phyloP scores from a whole-genome alignment of 2,113 vertebrate genomes.

The Pollachius pollachius region DNA sequence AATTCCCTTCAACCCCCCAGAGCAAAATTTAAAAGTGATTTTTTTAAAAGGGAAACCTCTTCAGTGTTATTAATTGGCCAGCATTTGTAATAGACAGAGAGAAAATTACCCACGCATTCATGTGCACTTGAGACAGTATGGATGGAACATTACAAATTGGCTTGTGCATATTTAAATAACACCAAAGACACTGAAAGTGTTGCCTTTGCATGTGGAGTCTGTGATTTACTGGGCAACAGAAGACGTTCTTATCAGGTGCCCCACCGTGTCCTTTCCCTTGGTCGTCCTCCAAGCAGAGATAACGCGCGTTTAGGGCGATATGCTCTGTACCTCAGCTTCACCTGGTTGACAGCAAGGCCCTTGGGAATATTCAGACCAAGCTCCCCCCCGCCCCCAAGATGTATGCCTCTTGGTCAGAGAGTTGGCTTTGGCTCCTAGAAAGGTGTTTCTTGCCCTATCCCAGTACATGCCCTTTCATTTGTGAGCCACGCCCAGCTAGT shows the following conservation, averaged over 20 bases:
- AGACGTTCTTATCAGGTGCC: too few species aligned
- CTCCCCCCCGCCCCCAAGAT: conserved; percentile 21
- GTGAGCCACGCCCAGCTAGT: conserved; percentile 56
- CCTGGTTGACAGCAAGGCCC: too few species aligned
- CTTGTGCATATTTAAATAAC: too few species aligned
- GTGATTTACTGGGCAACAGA: too few species aligned
- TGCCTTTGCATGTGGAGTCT: too few species aligned
- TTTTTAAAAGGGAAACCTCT: conserved; percentile 20
- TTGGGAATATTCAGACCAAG: too few species aligned
- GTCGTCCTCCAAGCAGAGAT: too few species aligned
- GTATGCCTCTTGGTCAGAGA: conserved; percentile 64
- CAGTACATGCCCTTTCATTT: conserved; percentile 64
- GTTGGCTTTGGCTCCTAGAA: conserved; percentile 51
- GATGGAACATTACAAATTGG: too few species aligned
- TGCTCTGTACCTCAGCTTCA: too few species aligned
- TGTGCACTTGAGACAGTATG: not conserved
- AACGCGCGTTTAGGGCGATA: too few species aligned
- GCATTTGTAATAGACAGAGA: not conserved
- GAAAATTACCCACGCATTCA: not conserved
- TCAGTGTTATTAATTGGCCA: conserved; percentile 40
- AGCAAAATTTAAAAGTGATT: conserved; percentile 32
- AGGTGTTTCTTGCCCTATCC: conserved; percentile 65
- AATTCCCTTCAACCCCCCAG: conserved; percentile 53
- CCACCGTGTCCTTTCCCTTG: too few species aligned
- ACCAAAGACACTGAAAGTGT: too few species aligned